Percentiles rank a stretch among this genome's conserved stretches.
phyloP scores from a whole-genome alignment of 2,888 invertebrate species.

The Hydropsyche betteni region DNA sequence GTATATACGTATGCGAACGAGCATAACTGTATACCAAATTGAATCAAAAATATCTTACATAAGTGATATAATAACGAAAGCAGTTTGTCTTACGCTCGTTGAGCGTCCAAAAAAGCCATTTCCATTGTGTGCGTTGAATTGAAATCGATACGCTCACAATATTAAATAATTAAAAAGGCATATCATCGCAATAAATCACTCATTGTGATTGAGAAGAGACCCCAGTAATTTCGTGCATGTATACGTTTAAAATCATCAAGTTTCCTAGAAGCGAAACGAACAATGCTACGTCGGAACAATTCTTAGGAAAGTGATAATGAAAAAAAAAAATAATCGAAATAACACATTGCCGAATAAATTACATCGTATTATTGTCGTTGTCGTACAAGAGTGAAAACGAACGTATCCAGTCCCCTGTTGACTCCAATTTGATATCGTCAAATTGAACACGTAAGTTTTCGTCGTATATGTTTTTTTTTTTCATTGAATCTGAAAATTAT shows the following conservation, averaged over 20 bases:
- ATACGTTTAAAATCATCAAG: constrained; percentile 9
- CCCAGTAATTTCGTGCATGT: constrained; percentile 2
- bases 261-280: constrained; percentile 13
- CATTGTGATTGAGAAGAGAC: constrained; percentile 8
- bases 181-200: constrained; percentile 21
- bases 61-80: too few species aligned
- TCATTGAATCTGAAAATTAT: background rate
- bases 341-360: constrained; percentile 27
- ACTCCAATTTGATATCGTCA: constrained; percentile 5
- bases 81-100: too few species aligned
- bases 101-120: too few species aligned
- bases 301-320: constrained; percentile 14
- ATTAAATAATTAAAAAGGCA: constrained; percentile 9
- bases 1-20: too few species aligned
- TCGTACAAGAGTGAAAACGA: constrained; percentile 16
- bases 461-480: background rate
- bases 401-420: constrained; percentile 29
- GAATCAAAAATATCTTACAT: too few species aligned
- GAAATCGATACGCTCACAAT: constrained; percentile 14
- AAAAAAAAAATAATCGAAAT: background rate
- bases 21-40: too few species aligned
- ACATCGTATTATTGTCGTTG: constrained; percentile 19
- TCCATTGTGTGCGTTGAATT: background rate
- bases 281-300: constrained; percentile 10
- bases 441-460: background rate